These are phyloP conservation scores for Propithecus deckenii DNA, from an alignment of 2,797 vertebrate species.

Conservation along the genomic window DNA sequence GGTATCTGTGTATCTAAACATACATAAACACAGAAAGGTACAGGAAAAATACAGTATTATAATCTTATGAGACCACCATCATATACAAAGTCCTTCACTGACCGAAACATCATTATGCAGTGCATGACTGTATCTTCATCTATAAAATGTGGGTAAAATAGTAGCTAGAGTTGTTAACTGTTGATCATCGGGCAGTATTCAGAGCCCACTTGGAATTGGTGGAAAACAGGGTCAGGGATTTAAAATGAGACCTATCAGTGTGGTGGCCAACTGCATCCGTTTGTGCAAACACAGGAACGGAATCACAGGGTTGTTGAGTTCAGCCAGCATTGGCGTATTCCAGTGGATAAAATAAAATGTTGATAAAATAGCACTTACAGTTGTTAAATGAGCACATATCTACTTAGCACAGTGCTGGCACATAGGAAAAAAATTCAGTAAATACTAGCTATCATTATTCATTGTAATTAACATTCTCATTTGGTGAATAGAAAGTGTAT, in stretches of 20 bases:
- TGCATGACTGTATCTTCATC: not conserved
- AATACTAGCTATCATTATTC: not conserved
- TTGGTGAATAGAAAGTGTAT: not conserved
- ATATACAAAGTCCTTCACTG: not conserved
- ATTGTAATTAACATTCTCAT: not conserved
- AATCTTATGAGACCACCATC: not conserved
- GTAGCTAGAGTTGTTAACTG: not conserved
- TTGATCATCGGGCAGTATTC: not conserved
- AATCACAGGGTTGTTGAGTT: not conserved
- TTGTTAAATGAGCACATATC: not conserved
- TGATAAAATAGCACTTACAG: not conserved
- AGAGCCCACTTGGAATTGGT: not conserved
- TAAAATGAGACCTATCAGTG: not conserved
- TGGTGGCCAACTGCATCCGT: not conserved
- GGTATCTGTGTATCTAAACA: not conserved
- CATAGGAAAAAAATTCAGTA: not conserved
- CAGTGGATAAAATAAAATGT: not conserved
- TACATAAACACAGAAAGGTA: not conserved
- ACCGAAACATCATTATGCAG: not conserved
- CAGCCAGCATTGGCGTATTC: not conserved
- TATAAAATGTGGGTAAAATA: not conserved
- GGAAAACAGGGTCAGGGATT: not conserved
- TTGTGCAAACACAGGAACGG: not conserved
- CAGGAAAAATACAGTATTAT: not conserved
- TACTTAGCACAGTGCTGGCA: not conserved